A percentile compares a stretch with the other conserved stretches of the same genome.
These are phyloP conservation scores for Pelochelys cantorii DNA, from an alignment of 2,797 vertebrate species.

Conservation along the genomic window DNA sequence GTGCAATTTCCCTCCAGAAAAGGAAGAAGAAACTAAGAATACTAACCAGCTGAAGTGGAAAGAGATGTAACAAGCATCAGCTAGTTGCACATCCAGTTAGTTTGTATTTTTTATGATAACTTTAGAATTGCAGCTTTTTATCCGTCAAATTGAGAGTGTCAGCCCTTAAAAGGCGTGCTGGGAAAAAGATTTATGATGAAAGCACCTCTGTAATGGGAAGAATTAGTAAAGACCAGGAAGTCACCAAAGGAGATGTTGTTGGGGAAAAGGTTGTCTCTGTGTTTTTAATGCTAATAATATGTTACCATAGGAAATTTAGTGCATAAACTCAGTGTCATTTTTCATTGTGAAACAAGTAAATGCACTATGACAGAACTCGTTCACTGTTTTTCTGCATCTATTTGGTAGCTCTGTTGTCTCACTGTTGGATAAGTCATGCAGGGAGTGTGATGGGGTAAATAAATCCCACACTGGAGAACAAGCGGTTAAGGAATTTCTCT, in stretches of 20 bases:
- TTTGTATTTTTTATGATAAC: neutral
- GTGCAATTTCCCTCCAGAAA: neutral
- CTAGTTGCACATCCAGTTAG: neutral
- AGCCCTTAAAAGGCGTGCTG: neutral
- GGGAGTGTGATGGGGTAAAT: neutral
- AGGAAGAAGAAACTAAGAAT: neutral
- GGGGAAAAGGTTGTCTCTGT: neutral
- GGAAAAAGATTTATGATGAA: neutral
- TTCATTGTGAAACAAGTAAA: neutral
- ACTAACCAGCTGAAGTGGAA: neutral
- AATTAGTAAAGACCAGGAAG: neutral
- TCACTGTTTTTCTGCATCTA: neutral
- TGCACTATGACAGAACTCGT: neutral
- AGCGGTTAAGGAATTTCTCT: neutral
- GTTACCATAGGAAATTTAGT: fast-evolving
- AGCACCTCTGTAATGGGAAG: neutral
- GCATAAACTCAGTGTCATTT: neutral
- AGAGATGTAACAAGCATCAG: neutral
- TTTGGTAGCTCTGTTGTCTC: neutral
- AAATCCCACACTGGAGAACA: neutral
- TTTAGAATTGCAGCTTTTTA: neutral
- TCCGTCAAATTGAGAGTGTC: neutral
- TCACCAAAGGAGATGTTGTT: neutral
- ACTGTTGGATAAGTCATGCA: neutral
- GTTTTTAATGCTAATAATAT: fast-evolving